Evolutionary conservation across 2,797 vertebrate species (phyloP).

Genomic region (Vespertilio murinus): DNA sequence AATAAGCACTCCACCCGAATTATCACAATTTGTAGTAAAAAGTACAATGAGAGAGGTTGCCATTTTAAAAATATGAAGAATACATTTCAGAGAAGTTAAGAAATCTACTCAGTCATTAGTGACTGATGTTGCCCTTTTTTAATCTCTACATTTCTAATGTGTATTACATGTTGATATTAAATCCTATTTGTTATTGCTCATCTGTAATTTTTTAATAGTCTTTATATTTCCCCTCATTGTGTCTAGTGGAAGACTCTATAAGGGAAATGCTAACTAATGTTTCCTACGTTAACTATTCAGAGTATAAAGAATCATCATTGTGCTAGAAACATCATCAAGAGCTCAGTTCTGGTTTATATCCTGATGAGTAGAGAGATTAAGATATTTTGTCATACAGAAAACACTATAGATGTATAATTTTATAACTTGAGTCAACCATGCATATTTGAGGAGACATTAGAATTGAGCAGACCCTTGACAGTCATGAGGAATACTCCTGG

Average conservation of each 20-base stretch:
- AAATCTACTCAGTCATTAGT: slow-evolving; percentile 8
- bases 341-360: not conserved
- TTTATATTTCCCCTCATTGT: not conserved
- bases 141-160: not conserved
- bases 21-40: not conserved
- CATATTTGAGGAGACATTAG: not conserved
- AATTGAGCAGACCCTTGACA: not conserved
- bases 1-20: not conserved
- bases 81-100: slow-evolving; percentile 11
- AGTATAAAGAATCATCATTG: not conserved
- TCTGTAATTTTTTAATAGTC: not conserved
- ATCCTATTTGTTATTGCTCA: not conserved
- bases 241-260: not conserved
- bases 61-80: slow-evolving; percentile 13
- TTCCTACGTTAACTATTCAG: not conserved
- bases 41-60: not conserved
- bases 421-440: not conserved
- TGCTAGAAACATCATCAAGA: not conserved
- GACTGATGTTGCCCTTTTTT: not conserved
- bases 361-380: not conserved
- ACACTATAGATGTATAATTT: not conserved
- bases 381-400: not conserved
- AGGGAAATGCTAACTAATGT: not conserved
- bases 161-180: not conserved
- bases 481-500: not conserved